Conservation (phyloP, 1,140 invertebrate genomes). For the Pygmarrhopalites habei region DNA sequence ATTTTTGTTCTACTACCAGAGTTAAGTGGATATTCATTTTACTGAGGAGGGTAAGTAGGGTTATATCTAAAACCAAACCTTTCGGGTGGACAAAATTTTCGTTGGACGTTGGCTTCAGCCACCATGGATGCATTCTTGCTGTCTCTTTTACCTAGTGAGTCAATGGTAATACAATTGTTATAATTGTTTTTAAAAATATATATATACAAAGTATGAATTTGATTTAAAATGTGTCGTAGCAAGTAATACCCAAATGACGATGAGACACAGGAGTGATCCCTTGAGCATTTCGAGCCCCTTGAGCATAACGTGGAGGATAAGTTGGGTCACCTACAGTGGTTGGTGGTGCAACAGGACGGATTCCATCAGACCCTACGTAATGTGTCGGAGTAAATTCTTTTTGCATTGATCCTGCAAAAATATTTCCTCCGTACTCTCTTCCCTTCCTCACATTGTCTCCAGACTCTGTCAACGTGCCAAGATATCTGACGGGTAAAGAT, state of each 20-base stretch:
- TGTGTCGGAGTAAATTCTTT: background rate
- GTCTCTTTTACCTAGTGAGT: background rate
- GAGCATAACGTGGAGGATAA: background rate
- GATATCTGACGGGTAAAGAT: background rate
- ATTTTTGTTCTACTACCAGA: too few species aligned
- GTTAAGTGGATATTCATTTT: too few species aligned
- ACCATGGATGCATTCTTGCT: constrained; percentile 1
- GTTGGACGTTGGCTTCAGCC: background rate
- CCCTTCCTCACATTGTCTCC: background rate
- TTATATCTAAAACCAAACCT: constrained; percentile 5
- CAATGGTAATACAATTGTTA: background rate
- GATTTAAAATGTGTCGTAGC: background rate
- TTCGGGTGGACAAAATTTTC: constrained; percentile 3
- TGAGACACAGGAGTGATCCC: background rate
- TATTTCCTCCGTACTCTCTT: background rate
- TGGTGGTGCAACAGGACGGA: background rate
- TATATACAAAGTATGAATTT: background rate
- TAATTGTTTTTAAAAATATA: background rate
- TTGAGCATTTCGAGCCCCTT: background rate
- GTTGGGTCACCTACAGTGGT: background rate
- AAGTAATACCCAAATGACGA: background rate
- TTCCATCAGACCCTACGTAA: background rate
- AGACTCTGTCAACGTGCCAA: background rate
- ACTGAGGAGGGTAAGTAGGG: too few species aligned
- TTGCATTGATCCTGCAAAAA: background rate